Evolutionary conservation across 2,888 invertebrate species (phyloP).

Genomic region (Drosophila fulvimacula): DNA sequence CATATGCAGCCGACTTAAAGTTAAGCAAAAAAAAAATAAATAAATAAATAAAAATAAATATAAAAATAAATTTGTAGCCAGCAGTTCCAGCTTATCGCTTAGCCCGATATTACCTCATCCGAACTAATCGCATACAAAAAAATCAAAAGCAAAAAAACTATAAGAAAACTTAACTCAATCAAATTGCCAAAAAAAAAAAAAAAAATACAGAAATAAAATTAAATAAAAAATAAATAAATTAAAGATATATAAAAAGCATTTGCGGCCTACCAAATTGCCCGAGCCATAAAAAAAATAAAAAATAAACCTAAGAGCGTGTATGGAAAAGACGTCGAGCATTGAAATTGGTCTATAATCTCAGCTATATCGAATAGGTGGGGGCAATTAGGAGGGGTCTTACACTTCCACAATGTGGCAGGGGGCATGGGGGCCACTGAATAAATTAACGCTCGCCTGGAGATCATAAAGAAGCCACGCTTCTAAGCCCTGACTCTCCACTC

Average conservation of each 20-base stretch:
- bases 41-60: neutral
- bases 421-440: conserved; percentile 50
- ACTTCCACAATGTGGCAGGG: too few relatives aligned
- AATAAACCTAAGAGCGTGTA: conserved; percentile 15
- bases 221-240: conserved; percentile 11
- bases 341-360: conserved; percentile 9
- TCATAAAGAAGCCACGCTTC: conserved; percentile 43
- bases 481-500: conserved; percentile 23
- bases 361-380: neutral
- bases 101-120: conserved; percentile 54
- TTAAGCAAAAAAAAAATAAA: conserved; percentile 11
- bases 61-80: conserved; percentile 22
- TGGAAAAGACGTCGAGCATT: conserved; percentile 37
- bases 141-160: conserved; percentile 11
- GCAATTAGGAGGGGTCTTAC: neutral
- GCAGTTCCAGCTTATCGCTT: conserved; percentile 44
- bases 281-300: conserved; percentile 13
- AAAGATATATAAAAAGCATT: conserved; percentile 15
- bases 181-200: conserved; percentile 28
- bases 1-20: conserved; percentile 6
- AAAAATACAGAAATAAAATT: neutral
- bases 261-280: conserved; percentile 33
- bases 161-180: conserved; percentile 41
- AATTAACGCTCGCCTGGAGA: conserved; percentile 56
- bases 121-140: conserved; percentile 26